Base-by-base conservation (phyloP, 2,113 vertebrate species). In the Xyrauchen texanus region DNA sequence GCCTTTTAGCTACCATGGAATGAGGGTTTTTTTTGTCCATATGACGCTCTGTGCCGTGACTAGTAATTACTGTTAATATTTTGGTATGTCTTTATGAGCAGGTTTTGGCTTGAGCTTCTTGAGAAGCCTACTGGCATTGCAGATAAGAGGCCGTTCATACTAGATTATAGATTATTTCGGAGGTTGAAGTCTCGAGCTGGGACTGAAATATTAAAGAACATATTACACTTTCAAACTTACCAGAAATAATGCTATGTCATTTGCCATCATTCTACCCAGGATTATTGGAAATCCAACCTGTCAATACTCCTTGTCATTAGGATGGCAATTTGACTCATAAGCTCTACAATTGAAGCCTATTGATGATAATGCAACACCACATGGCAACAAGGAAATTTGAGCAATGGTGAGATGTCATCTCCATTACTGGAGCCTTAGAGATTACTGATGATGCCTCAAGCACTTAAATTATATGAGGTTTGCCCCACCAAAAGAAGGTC, bases 401-500 rank as follows among this genome's bases (percentile, higher is more conserved):
- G 74, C 55, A 68, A 66, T 49, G 34, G 61, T 10, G 7, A 52
- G 61, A 52, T 65, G 49, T 68, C 61, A 62, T 45, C 46, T 62
- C 67, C 5, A 68, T 83, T 77, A 83, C 11, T 21, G 15, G 13
- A 74, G 62, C 13, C 15, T 1, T 44, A 11, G 5, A 34, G 57
- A 84, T 72, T 71, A 81, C 21, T 73, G 74, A 55, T 49, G 69
- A 79, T 67, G 68, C 68, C 62, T 76, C 52, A 57, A 63, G 71
- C 74, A 75, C 64, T 85, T 64, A 49, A 85, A 51, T 55, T 13
- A 60, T 65, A 83, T 81, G 55, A 68, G 65, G 46, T 55, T 78
- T 58, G 21, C n/a, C 53, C 11, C 52, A 55, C 16, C 42, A 78
- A 68, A 57, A 64, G 51, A 80, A 53, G 64, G 72, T 80, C 77